A percentile compares a stretch with the other conserved stretches of the same genome.
These are phyloP conservation scores for Lemur catta DNA, from an alignment of 2,797 vertebrate genomes.

Conservation along the genomic window DNA sequence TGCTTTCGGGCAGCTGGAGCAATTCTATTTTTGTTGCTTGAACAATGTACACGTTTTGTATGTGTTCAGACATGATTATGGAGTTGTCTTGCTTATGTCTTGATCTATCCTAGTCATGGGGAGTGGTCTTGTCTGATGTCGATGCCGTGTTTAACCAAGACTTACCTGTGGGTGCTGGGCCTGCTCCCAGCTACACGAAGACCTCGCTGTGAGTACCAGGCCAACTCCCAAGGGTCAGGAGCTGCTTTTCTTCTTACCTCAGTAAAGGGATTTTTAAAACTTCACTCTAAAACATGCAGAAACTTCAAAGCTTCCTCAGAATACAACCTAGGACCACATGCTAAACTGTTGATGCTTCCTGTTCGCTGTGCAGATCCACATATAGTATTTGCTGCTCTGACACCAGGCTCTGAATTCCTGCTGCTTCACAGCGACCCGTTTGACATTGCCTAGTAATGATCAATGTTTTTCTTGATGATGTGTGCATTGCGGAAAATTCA, in stretches of 20 bases:
- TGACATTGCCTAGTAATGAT: neutral
- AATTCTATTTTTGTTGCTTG: neutral
- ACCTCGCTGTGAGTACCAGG: neutral
- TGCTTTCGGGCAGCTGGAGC: neutral
- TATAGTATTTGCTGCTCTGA: neutral
- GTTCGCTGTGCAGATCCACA: neutral
- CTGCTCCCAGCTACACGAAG: neutral
- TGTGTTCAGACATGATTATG: neutral
- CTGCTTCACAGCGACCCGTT: neutral
- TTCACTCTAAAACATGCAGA: neutral
- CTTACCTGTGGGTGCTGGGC: neutral
- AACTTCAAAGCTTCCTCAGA: neutral
- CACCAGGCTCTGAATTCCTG: neutral
- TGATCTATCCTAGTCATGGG: neutral
- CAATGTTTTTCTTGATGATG: neutral
- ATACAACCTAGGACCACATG: neutral
- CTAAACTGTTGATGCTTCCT: neutral
- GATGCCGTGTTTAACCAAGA: neutral
- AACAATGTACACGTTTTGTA: no score
- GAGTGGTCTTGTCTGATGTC: neutral
- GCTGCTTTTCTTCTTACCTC: neutral
- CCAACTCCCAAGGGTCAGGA: neutral
- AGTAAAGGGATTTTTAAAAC: neutral
- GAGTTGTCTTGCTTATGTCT: neutral
- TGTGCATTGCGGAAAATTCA: neutral